Conservation (phyloP, 2,113 vertebrate genomes). For the Dascyllus trimaculatus region DNA sequence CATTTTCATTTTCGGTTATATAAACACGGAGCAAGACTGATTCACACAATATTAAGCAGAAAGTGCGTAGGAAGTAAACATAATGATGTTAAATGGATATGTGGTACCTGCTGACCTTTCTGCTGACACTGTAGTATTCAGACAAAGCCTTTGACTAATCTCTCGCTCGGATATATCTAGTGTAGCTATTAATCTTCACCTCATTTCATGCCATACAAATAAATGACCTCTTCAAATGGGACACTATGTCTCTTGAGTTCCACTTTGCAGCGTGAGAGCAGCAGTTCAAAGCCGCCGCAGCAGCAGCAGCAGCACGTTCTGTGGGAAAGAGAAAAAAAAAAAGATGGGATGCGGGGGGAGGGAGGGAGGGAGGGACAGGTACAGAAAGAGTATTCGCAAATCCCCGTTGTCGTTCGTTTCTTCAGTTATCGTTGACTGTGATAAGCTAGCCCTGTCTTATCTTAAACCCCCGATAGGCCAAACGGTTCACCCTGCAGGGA, state of each 20-base stretch:
- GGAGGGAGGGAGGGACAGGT: constrained; percentile 32
- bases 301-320: constrained; percentile 42
- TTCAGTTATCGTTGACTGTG: constrained; percentile 74
- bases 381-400: constrained; percentile 72
- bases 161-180: constrained; percentile 58
- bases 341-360: not conserved
- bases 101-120: constrained; percentile 67
- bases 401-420: constrained; percentile 75
- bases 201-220: constrained; percentile 67
- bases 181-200: constrained; percentile 72
- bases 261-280: constrained; percentile 56
- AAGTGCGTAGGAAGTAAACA: constrained; percentile 41
- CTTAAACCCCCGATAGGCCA: constrained; percentile 77
- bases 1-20: constrained; percentile 22
- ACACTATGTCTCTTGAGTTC: constrained; percentile 65
- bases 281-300: constrained; percentile 48
- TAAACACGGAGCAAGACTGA: constrained; percentile 7
- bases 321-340: constrained; percentile 4
- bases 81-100: constrained; percentile 69
- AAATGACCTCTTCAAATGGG: constrained; percentile 78
- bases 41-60: constrained; percentile 27
- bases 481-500: constrained; percentile 71
- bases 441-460: constrained; percentile 84
- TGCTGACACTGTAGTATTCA: constrained; percentile 71
- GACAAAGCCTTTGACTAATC: constrained; percentile 75